Evolutionary conservation across 2,888 invertebrate genomes (phyloP).

Genomic region (Lasioglossum morio): DNA sequence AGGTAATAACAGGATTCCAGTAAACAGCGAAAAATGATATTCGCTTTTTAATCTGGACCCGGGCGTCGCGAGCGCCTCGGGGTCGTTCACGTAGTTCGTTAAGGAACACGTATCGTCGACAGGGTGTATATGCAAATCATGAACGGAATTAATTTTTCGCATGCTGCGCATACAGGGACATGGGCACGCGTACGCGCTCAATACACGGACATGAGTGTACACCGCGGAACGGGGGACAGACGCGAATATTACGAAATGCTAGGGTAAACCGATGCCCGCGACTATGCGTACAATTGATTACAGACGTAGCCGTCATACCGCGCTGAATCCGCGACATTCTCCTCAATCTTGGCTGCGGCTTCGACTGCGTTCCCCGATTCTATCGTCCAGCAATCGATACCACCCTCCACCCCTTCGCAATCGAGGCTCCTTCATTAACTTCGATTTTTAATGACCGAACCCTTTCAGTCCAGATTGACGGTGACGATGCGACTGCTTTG

Average conservation of each 20-base stretch:
- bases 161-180: constrained; percentile 58
- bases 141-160: constrained; percentile 70
- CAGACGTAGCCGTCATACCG: constrained; percentile 74
- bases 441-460: neutral
- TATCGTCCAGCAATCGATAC: constrained; percentile 36
- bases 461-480: no score
- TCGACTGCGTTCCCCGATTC: constrained; percentile 57
- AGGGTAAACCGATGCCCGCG: constrained; percentile 67
- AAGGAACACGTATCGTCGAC: constrained; percentile 53
- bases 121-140: constrained; percentile 69
- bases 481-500: no score
- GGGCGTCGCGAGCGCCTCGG: constrained; percentile 20
- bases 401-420: neutral
- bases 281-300: constrained; percentile 75
- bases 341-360: constrained; percentile 71
- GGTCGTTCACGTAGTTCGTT: constrained; percentile 39
- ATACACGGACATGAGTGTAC: neutral
- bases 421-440: neutral
- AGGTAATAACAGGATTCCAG: constrained; percentile 5
- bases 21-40: constrained; percentile 39
- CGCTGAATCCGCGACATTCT: constrained; percentile 71
- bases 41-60: constrained; percentile 35
- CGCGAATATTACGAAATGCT: constrained; percentile 66
- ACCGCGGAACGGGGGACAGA: constrained; percentile 31
- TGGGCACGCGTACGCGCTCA: constrained; percentile 22